phyloP scores from a whole-genome alignment of 2,797 vertebrate genomes.

The Urocyon cinereoargenteus region DNA sequence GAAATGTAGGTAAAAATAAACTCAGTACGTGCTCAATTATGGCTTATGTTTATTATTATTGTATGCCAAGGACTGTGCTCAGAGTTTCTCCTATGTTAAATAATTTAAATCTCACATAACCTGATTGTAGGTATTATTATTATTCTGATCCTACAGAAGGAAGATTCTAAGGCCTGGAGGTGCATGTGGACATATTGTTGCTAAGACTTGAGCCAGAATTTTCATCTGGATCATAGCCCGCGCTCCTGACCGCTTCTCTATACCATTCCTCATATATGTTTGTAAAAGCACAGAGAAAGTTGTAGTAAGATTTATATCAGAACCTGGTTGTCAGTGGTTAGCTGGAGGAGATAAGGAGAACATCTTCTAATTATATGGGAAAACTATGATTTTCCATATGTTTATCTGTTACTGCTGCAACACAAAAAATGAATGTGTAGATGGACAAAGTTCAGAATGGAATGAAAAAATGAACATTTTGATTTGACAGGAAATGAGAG shows the following conservation, averaged over 20 bases:
- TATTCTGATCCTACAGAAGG: neutral
- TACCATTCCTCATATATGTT: neutral
- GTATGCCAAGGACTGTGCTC: neutral
- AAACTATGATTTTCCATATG: neutral
- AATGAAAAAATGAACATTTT: neutral
- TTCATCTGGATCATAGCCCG: neutral
- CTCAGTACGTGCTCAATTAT: neutral
- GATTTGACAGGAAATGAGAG: neutral
- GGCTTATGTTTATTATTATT: neutral
- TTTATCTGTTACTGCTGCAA: neutral
- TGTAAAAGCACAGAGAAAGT: neutral
- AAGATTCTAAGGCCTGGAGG: neutral
- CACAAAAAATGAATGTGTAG: neutral
- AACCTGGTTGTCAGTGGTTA: neutral
- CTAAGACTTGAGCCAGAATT: neutral
- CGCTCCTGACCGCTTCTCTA: neutral
- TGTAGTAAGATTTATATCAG: neutral
- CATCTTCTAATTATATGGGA: neutral
- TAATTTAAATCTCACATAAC: conserved; percentile 6
- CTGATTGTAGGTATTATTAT: neutral
- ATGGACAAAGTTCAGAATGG: neutral
- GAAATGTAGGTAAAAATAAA: neutral
- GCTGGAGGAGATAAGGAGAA: neutral
- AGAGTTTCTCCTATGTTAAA: neutral
- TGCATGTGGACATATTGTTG: neutral